phyloP scores from a whole-genome alignment of 2,888 invertebrate genomes.

The Cephus sareptanus region DNA sequence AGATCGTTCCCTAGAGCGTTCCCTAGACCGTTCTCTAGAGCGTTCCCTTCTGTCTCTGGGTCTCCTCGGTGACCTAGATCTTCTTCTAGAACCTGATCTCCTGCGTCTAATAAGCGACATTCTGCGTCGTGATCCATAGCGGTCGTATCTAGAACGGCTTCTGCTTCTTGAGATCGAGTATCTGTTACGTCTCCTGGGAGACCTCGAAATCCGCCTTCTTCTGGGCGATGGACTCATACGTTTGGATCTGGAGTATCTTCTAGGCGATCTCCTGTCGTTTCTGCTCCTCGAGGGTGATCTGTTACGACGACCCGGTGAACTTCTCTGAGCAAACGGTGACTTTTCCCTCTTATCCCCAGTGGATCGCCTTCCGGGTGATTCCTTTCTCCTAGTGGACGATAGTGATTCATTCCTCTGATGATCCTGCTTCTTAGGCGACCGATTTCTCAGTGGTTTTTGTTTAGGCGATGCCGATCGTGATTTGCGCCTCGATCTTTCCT shows the following conservation, averaged over 20 bases:
- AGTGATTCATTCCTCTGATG: conserved; percentile 25
- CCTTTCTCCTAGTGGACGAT: conserved; percentile 18
- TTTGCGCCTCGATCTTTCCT: conserved; percentile 33
- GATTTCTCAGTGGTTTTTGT: conserved; percentile 49
- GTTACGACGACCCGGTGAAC: conserved; percentile 18
- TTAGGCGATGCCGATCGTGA: conserved; percentile 46
- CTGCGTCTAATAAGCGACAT: conserved; percentile 36
- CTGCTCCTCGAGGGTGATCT: conserved; percentile 27
- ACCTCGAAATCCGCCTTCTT: conserved; percentile 45
- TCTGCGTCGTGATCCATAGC: conserved; percentile 46
- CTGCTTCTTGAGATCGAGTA: conserved; percentile 53
- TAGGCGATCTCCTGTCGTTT: conserved; percentile 43
- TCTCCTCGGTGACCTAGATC: conserved; percentile 32
- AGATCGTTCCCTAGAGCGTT: conserved; percentile 38
- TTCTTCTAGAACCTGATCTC: conserved; percentile 55
- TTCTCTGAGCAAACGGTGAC: conserved; percentile 18
- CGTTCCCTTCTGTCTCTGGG: conserved; percentile 20
- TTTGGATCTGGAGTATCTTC: conserved; percentile 50
- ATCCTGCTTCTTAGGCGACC: conserved; percentile 48
- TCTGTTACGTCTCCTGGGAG: conserved; percentile 50
- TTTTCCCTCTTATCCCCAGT: conserved; percentile 32
- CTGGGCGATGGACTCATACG: conserved; percentile 49
- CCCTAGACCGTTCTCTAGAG: conserved; percentile 27
- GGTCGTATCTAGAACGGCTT: conserved; percentile 54
- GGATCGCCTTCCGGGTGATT: conserved; percentile 21